Evolutionary conservation across 1,140 invertebrate genomes (phyloP).

Genomic region (Pteromalus puparum): DNA sequence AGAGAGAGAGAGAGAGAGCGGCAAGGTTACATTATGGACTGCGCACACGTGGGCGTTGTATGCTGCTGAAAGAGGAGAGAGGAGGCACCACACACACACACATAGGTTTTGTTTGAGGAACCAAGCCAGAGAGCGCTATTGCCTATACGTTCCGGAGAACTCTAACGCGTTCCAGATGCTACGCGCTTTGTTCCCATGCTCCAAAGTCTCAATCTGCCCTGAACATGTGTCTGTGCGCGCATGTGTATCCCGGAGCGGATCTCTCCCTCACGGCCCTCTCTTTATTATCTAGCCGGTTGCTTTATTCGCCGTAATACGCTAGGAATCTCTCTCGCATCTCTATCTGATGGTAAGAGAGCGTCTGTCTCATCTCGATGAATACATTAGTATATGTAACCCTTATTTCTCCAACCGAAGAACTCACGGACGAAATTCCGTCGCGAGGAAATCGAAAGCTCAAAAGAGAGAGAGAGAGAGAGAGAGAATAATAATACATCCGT

Average conservation of each 20-base stretch:
- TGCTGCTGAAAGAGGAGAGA: constrained; percentile 49
- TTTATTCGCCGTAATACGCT: background rate
- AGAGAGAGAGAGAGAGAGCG: constrained; percentile 51
- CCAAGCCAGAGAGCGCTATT: background rate
- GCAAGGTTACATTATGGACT: constrained; percentile 5
- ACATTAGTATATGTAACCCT: background rate
- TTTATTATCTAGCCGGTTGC: constrained; percentile 35
- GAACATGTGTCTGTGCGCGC: constrained; percentile 28
- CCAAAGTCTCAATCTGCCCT: constrained; percentile 31
- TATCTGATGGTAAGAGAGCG: too few relatives aligned
- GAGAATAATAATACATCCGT: too few relatives aligned
- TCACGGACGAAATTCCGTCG: too few relatives aligned
- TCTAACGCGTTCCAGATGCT: constrained; percentile 74
- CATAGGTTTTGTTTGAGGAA: background rate
- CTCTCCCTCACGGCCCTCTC: constrained; percentile 29
- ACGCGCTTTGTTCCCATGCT: constrained; percentile 70
- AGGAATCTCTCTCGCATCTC: background rate
- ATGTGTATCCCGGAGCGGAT: background rate
- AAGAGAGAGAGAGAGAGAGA: too few relatives aligned
- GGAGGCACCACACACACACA: background rate
- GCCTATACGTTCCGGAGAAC: constrained; percentile 57
- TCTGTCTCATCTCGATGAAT: background rate
- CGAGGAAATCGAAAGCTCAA: too few relatives aligned
- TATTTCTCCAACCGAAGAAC: too few relatives aligned
- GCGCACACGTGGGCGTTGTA: constrained; percentile 60